Percentiles rank a stretch among this genome's conserved stretches.
Conservation (phyloP, 2,113 vertebrate species). For the Monopterus albus region DNA sequence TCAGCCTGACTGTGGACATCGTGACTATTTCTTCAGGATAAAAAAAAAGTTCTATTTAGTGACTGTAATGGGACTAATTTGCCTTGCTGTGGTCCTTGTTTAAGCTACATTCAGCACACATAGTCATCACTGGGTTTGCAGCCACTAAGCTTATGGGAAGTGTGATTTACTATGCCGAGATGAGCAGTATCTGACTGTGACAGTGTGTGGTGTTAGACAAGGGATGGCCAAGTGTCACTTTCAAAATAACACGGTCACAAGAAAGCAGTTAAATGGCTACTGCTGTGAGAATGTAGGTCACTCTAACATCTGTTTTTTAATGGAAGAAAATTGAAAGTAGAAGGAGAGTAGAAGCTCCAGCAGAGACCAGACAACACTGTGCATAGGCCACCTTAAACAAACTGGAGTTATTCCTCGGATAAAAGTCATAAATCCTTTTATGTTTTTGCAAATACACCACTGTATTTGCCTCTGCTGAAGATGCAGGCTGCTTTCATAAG, state of each 20-base stretch:
- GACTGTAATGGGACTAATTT: constrained; percentile 32
- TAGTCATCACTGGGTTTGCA: constrained; percentile 41
- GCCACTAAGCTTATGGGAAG: constrained; percentile 44
- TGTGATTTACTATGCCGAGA: constrained; percentile 45
- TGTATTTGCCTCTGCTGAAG: constrained; percentile 35
- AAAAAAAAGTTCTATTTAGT: constrained; percentile 38
- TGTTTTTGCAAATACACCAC: constrained; percentile 23
- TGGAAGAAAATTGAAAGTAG: neutral
- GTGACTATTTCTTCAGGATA: constrained; percentile 15
- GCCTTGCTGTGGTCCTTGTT: constrained; percentile 36
- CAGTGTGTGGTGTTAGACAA: constrained; percentile 42
- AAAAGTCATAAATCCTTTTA: constrained; percentile 29
- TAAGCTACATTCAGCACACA: constrained; percentile 45
- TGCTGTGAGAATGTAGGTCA: constrained; percentile 21
- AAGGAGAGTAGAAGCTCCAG: neutral
- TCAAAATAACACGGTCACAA: constrained; percentile 35
- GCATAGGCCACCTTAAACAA: constrained; percentile 11
- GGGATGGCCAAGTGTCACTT: constrained; percentile 37
- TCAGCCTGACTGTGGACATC: constrained; percentile 31
- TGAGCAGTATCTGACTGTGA: constrained; percentile 49
- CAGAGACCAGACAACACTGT: neutral
- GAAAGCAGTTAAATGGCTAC: neutral
- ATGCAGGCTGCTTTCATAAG: constrained; percentile 53
- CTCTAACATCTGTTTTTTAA: neutral
- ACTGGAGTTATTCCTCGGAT: constrained; percentile 32